A percentile compares a stretch with the other conserved stretches of the same genome.
These are phyloP conservation scores for Sebastes fasciatus DNA, from an alignment of 2,113 vertebrate species.

Conservation along the genomic window DNA sequence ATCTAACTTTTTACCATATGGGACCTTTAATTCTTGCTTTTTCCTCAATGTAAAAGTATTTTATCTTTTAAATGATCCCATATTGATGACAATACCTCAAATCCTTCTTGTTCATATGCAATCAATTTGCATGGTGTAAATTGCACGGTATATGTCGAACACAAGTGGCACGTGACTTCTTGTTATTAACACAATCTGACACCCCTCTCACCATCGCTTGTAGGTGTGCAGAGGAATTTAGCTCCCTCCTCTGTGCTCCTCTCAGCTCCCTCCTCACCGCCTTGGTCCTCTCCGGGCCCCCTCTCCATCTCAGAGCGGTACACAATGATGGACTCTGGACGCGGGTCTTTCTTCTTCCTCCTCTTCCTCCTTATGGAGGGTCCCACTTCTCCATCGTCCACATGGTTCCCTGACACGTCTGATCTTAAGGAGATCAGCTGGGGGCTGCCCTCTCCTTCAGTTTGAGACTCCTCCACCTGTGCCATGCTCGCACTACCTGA, in stretches of 20 bases:
- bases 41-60: background rate
- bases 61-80: background rate
- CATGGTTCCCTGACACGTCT: constrained; percentile 76
- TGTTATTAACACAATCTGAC: constrained; percentile 4
- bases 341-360: constrained; percentile 90
- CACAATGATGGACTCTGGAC: constrained; percentile 95
- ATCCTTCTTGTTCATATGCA: background rate
- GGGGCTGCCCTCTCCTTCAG: constrained; percentile 80
- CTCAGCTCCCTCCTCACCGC: constrained; percentile 87
- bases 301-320: constrained; percentile 92
- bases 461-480: constrained; percentile 73
- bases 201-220: constrained; percentile 86
- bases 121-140: background rate
- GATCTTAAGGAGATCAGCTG: constrained; percentile 81
- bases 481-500: constrained; percentile 73
- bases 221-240: constrained; percentile 90
- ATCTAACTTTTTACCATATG: too few species aligned
- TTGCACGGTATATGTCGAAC: background rate
- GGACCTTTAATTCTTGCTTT: too few species aligned
- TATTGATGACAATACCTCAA: background rate
- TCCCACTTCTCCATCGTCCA: constrained; percentile 87
- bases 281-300: constrained; percentile 86
- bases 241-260: constrained; percentile 89
- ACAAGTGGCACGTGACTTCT: background rate
- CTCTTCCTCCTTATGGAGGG: constrained; percentile 88